Percentiles rank a stretch among this genome's conserved stretches.
phyloP scores from a whole-genome alignment of 2,888 invertebrate genomes.

The Lithophane socia region DNA sequence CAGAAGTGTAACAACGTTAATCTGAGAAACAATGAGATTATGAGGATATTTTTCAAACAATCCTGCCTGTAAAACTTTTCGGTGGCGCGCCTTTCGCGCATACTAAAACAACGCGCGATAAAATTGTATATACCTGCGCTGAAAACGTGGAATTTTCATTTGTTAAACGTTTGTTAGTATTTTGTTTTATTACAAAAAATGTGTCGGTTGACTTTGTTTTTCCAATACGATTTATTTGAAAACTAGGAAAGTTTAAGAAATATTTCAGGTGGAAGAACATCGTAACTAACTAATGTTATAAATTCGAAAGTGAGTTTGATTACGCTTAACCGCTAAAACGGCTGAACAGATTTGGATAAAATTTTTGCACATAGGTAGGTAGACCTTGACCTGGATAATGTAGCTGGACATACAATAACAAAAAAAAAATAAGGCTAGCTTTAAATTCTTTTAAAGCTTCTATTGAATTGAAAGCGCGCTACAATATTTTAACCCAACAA shows the following conservation, averaged over 20 bases:
- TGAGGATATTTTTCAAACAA: slow-evolving; percentile 69
- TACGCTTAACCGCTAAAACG: too few relatives aligned
- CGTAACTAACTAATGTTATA: too few relatives aligned
- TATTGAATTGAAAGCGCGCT: neutral
- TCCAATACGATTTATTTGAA: slow-evolving; percentile 1
- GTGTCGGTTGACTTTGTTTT: neutral
- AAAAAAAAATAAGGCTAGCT: neutral
- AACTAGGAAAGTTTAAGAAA: neutral
- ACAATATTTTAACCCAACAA: neutral
- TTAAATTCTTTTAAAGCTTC: neutral
- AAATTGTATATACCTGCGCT: slow-evolving; percentile 39
- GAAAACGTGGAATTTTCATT: slow-evolving; percentile 56
- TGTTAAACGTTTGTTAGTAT: slow-evolving; percentile 47
- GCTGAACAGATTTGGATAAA: too few relatives aligned
- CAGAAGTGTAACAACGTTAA: slow-evolving; percentile 73
- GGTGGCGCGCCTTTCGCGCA: slow-evolving; percentile 44
- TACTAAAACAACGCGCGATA: slow-evolving; percentile 55
- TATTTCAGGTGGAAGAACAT: too few relatives aligned
- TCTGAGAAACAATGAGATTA: slow-evolving; percentile 70
- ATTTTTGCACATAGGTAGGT: too few relatives aligned
- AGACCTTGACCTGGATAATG: too few relatives aligned
- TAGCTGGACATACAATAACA: too few relatives aligned
- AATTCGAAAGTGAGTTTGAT: too few relatives aligned
- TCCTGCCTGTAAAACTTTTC: slow-evolving; percentile 56
- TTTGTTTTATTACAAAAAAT: slow-evolving; percentile 31